Percentiles rank a stretch among this genome's conserved stretches.
phyloP scores from a whole-genome alignment of 2,888 invertebrate genomes.

The Plagodis pulveraria region DNA sequence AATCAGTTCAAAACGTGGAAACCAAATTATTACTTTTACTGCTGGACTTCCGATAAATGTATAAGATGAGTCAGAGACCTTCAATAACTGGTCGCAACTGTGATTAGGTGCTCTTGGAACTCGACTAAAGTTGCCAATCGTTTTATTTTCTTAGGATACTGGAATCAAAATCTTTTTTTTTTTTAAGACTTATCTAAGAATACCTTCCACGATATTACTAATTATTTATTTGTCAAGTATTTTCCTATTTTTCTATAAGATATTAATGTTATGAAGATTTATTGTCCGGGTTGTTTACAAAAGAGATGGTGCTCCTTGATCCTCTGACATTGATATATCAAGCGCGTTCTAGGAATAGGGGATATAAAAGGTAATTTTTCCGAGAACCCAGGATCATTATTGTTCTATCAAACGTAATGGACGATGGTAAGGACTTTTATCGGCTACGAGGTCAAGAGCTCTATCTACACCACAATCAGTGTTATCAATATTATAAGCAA shows the following conservation, averaged over 20 bases:
- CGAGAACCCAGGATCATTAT: constrained; percentile 18
- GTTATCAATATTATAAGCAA: not conserved
- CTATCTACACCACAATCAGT: not conserved
- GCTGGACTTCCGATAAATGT: constrained; percentile 16
- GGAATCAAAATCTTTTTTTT: not conserved
- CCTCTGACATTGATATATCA: constrained; percentile 23
- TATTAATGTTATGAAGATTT: too few species aligned
- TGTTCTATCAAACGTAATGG: constrained; percentile 20
- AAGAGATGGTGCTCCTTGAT: constrained; percentile 6
- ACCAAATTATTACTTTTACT: constrained; percentile 16
- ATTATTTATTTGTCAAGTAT: too few species aligned
- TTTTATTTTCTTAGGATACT: not conserved
- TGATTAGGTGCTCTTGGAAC: constrained; percentile 5
- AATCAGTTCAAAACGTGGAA: constrained; percentile 9
- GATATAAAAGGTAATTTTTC: constrained; percentile 23
- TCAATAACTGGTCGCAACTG: constrained; percentile 5
- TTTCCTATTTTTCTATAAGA: too few species aligned
- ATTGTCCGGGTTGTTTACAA: not conserved
- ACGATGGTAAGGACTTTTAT: constrained; percentile 12
- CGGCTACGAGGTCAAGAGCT: constrained; percentile 7
- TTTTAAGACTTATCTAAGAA: too few species aligned
- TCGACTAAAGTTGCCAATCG: constrained; percentile 1
- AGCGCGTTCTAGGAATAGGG: constrained; percentile 21
- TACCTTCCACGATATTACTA: too few species aligned
- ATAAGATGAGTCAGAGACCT: constrained; percentile 22